Conservation (phyloP, 2,797 vertebrate species). For the Parambassis ranga region DNA sequence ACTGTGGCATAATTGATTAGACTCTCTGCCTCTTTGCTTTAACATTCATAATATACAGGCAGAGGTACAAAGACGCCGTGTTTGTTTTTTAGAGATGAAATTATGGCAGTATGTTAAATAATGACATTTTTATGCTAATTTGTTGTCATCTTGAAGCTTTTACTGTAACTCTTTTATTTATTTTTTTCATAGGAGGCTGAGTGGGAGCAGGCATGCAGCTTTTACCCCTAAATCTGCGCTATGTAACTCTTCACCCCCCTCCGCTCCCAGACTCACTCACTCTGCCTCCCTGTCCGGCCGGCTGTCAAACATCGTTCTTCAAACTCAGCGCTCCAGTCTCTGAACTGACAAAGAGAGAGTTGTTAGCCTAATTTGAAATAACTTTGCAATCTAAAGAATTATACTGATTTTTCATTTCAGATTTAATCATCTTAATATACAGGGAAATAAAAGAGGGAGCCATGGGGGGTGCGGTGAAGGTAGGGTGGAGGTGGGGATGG, state of each 20-base stretch:
- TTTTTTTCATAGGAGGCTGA: neutral
- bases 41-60: neutral
- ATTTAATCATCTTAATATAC: constrained; percentile 16
- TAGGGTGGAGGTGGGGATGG: neutral
- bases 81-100: neutral
- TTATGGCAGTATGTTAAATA: neutral
- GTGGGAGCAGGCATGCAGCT: neutral
- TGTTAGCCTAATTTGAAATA: constrained; percentile 17
- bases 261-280: neutral
- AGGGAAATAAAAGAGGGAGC: constrained; percentile 4
- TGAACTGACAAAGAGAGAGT: constrained; percentile 9
- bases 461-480: neutral
- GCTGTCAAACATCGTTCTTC: constrained; percentile 41
- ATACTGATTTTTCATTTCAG: constrained; percentile 13
- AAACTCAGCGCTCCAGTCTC: neutral
- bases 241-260: neutral
- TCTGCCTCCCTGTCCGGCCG: neutral
- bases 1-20: constrained; percentile 3
- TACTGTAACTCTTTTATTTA: neutral
- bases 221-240: constrained; percentile 9
- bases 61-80: neutral
- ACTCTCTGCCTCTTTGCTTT: neutral
- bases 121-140: neutral
- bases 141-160: neutral
- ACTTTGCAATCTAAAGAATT: constrained; percentile 20